These are phyloP conservation scores for Caenorhabditis sp. DNA, from an alignment of 2,888 invertebrate genomes.

Conservation along the genomic window DNA sequence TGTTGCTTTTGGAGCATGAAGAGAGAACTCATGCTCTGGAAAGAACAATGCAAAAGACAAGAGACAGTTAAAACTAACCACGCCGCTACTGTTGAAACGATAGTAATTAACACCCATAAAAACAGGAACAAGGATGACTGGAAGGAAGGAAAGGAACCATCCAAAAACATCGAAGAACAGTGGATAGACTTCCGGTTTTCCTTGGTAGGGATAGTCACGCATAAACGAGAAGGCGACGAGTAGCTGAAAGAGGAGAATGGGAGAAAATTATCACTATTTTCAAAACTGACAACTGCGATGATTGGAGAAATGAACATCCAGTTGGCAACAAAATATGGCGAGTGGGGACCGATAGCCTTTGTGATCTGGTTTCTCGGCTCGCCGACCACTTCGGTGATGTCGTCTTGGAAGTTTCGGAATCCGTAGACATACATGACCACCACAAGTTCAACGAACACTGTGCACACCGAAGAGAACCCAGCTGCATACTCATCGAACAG, in stretches of 20 bases:
- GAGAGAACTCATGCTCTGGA: constrained; percentile 12
- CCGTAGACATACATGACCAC: constrained; percentile 21
- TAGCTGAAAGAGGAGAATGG: background rate
- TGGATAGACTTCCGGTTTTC: background rate
- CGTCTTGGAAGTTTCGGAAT: constrained; percentile 3
- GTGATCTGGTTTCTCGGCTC: background rate
- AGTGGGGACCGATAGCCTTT: constrained; percentile 12
- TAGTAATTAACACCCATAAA: too few species aligned
- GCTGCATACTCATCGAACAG: constrained; percentile 59
- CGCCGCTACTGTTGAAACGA: too few species aligned
- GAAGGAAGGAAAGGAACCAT: constrained; percentile 15
- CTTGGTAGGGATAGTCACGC: constrained; percentile 19
- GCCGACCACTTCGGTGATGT: constrained; percentile 28
- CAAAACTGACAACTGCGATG: background rate
- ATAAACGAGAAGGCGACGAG: constrained; percentile 11
- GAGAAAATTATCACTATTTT: background rate
- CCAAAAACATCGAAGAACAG: constrained; percentile 14
- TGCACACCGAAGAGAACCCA: constrained; percentile 43
- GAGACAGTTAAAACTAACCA: too few species aligned
- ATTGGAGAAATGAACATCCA: constrained; percentile 33
- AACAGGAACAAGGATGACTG: constrained; percentile 5
- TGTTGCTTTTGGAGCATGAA: constrained; percentile 48
- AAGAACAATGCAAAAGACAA: too few species aligned
- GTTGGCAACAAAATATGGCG: constrained; percentile 12
- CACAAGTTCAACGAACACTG: constrained; percentile 22